These are phyloP conservation scores for Kobus ellipsiprymnus DNA, from an alignment of 2,113 vertebrate species.

Conservation along the genomic window DNA sequence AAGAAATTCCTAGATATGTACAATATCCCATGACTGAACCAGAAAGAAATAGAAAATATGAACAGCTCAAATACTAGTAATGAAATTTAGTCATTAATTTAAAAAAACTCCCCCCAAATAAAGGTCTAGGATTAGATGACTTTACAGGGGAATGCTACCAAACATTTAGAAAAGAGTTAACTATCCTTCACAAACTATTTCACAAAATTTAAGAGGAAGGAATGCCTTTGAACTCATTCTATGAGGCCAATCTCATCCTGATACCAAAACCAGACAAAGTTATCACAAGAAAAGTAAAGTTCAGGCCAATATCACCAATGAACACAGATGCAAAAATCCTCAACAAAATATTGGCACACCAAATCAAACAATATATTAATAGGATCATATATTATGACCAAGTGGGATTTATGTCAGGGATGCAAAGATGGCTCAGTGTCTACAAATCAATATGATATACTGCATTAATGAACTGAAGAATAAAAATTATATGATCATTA, in stretches of 20 bases:
- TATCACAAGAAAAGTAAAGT: background rate
- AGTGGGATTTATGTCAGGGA: background rate
- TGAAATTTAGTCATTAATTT: background rate
- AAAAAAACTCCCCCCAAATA: background rate
- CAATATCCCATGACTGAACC: background rate
- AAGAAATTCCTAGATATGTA: background rate
- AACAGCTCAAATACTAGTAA: background rate
- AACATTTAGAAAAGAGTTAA: background rate
- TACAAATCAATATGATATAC: background rate
- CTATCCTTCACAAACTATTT: background rate
- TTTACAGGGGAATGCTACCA: background rate
- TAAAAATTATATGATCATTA: background rate
- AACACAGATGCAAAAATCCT: background rate
- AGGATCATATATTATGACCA: background rate
- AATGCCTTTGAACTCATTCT: background rate
- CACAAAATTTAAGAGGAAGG: background rate
- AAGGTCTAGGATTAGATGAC: background rate
- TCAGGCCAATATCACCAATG: background rate
- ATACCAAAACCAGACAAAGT: background rate
- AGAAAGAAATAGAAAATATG: background rate
- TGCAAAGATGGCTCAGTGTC: background rate
- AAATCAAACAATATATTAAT: background rate
- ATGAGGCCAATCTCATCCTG: background rate
- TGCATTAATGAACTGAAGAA: background rate
- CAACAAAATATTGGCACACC: background rate